Percentiles rank a stretch among this genome's conserved stretches.
phyloP scores from a whole-genome alignment of 2,888 invertebrate genomes.

The Linyphia triangularis region DNA sequence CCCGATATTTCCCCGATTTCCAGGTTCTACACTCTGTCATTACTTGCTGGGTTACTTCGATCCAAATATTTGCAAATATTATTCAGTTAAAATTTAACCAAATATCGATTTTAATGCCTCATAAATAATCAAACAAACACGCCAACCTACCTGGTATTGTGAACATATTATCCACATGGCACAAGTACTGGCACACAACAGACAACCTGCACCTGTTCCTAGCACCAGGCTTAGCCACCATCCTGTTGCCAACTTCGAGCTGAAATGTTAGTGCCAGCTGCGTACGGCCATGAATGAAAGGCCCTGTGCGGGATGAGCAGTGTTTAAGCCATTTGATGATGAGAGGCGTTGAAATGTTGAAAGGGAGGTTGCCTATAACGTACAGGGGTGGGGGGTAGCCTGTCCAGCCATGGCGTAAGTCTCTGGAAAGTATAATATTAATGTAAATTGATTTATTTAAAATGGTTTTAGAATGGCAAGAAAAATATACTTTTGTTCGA shows the following conservation, averaged over 20 bases:
- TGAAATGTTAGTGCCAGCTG: conserved; percentile 97
- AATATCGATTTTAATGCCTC: background rate
- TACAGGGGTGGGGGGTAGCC: conserved; percentile 84
- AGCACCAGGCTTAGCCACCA: conserved; percentile 86
- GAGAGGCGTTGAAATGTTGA: conserved; percentile 95
- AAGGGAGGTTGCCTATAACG: conserved; percentile 96
- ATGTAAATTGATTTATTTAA: too few species aligned
- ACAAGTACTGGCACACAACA: conserved; percentile 96
- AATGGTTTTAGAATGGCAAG: too few species aligned
- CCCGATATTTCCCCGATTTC: too few species aligned
- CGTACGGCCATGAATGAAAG: conserved; percentile 90
- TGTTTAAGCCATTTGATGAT: conserved; percentile 91
- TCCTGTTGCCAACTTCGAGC: conserved; percentile 96
- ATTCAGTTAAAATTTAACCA: too few species aligned
- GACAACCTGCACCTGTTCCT: conserved; percentile 92
- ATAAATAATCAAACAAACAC: background rate
- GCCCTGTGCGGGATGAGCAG: conserved; percentile 80
- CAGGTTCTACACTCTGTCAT: too few species aligned
- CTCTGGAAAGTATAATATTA: too few species aligned
- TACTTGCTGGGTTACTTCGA: too few species aligned
- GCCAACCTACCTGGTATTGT: conserved; percentile 87
- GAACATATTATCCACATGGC: conserved; percentile 89
- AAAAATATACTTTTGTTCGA: too few species aligned
- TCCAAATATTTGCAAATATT: too few species aligned
- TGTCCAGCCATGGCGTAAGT: conserved; percentile 76